Base-by-base conservation (phyloP, 2,113 vertebrate genomes). In the Tachuris rubrigastra region DNA sequence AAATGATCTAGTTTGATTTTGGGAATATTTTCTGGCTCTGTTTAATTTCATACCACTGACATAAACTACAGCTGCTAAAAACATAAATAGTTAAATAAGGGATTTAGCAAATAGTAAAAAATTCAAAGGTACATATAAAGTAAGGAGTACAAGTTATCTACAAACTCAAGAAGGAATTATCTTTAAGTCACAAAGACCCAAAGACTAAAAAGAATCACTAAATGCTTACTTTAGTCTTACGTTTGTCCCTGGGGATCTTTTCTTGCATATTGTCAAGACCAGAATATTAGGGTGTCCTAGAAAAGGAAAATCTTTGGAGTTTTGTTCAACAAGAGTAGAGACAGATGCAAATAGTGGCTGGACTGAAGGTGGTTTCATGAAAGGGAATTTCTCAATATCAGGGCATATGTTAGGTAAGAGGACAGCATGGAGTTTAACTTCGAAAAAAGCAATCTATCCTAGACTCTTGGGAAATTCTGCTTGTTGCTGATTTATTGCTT, bases 401-500 rank as follows among this genome's bases (percentile, higher is more conserved):
- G 62, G 25, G 8, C 27, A 47, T 79, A 22, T 49, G 46, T 85
- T 83, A 78, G 12, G 13, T 18, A 65, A 79, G 27, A 85, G 35
- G 74, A 79, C 33, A 85, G 20, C 28, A 41, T n/a, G 22, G n/a
- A 50, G 31, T n/a, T 78, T 80, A 90, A 80, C 39, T 91, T 65
- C 58, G 49, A 90, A 82, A 87, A 93, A 90, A 87, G 2, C 31
- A 79, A 69, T 83, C 50, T 90, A 25, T 85, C 31, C 44, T 65
- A 56, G 47, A 82, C 58, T 91, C 31, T 42, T 76, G 39, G 78
- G 71, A 91, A 93, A 90, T 87, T 76, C 71, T 83, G 13, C n/a
- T 85, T 73, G 14, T 82, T 80, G n/a, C n/a, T 94, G 69, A 85
- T 94, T 82, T 91, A 87, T 82, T 89, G 39, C 49, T 65, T 60